These are phyloP conservation scores for Aythya baeri DNA, from an alignment of 2,113 vertebrate genomes.

Conservation along the genomic window DNA sequence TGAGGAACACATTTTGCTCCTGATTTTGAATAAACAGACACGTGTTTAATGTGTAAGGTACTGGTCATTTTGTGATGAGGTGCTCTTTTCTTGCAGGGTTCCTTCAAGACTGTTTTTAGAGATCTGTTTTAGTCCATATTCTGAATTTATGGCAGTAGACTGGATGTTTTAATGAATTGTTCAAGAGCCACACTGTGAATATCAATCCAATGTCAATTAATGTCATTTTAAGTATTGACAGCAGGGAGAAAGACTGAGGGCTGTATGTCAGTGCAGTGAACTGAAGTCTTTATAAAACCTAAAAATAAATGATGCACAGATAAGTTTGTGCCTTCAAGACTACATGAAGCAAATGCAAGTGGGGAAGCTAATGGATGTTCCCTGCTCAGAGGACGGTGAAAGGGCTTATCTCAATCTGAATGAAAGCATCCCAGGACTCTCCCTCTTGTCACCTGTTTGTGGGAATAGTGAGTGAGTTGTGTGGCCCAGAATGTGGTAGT, in stretches of 20 bases:
- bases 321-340: neutral
- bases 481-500: neutral
- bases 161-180: neutral
- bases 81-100: neutral
- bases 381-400: neutral
- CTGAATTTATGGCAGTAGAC: neutral
- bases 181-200: neutral
- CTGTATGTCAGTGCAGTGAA: neutral
- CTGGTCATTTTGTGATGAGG: neutral
- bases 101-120: neutral
- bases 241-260: conserved; percentile 6
- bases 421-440: neutral
- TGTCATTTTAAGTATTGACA: conserved; percentile 14
- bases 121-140: neutral
- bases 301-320: conserved; percentile 1
- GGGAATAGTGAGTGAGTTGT: neutral
- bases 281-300: neutral
- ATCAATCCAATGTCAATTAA: conserved; percentile 21
- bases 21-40: neutral
- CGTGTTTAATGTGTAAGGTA: neutral
- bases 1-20: neutral
- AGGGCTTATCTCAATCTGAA: neutral
- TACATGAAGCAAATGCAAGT: neutral
- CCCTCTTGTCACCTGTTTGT: neutral
- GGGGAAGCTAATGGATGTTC: neutral